Percentiles rank a stretch among this genome's conserved stretches.
Conservation (phyloP, 2,888 invertebrate species). For the Chloroclystis v-ata region DNA sequence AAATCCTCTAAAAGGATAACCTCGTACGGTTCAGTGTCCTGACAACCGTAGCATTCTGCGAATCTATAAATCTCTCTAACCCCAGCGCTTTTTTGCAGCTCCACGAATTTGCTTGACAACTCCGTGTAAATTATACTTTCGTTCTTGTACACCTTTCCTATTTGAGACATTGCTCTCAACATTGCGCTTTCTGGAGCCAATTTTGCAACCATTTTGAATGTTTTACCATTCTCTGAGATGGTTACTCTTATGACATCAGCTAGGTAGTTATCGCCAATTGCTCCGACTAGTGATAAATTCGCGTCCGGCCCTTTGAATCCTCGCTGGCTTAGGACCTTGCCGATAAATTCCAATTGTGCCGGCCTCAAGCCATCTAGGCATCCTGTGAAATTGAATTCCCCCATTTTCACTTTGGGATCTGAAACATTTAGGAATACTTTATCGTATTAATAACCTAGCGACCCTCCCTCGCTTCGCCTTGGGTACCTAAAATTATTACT, state of each 20-base stretch:
- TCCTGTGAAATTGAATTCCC: conserved; percentile 35
- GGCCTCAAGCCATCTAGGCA: conserved; percentile 31
- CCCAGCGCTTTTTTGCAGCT: conserved; percentile 38
- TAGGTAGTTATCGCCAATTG: conserved; percentile 34
- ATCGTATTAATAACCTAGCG: too few species aligned
- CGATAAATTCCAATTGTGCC: conserved; percentile 39
- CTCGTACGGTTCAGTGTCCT: conserved; percentile 17
- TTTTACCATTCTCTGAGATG: conserved; percentile 27
- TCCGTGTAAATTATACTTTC: conserved; percentile 42
- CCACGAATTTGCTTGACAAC: conserved; percentile 32
- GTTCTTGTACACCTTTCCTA: conserved; percentile 34
- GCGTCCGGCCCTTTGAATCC: conserved; percentile 37
- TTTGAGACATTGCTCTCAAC: conserved; percentile 27
- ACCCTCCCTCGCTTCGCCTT: too few species aligned
- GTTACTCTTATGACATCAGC: conserved; percentile 30
- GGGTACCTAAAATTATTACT: too few species aligned
- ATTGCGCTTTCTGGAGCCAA: conserved; percentile 37
- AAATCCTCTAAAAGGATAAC: conserved; percentile 44
- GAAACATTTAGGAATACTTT: too few species aligned
- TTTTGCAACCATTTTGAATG: conserved; percentile 47
- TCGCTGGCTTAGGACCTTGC: conserved; percentile 34
- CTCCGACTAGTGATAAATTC: conserved; percentile 34
- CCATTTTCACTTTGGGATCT: conserved; percentile 26
- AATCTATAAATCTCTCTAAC: conserved; percentile 34
- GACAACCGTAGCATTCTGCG: conserved; percentile 21